These are phyloP conservation scores for Chaetoderma sp. DNA, from an alignment of 2,888 invertebrate species.

Conservation along the genomic window DNA sequence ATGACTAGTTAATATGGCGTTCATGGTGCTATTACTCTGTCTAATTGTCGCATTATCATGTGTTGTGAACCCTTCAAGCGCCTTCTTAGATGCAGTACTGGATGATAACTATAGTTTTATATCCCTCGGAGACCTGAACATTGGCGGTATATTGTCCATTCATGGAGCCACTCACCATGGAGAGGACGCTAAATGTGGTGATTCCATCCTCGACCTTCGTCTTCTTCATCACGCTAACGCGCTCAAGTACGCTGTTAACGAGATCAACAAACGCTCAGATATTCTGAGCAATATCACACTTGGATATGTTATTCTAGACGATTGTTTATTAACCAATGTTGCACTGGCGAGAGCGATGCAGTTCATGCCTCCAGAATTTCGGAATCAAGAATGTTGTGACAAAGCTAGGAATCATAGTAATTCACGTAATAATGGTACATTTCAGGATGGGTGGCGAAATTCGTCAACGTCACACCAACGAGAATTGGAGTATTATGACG, in stretches of 20 bases:
- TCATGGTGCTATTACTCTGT: too few species aligned
- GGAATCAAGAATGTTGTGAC: too few species aligned
- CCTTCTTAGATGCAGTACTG: too few species aligned
- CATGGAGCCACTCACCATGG: slow-evolving; percentile 29
- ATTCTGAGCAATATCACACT: slow-evolving; percentile 42
- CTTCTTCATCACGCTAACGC: slow-evolving; percentile 42
- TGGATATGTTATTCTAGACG: slow-evolving; percentile 46
- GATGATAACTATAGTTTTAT: not conserved
- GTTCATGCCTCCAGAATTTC: slow-evolving; percentile 41
- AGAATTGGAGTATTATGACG: slow-evolving; percentile 48
- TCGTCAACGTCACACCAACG: too few species aligned
- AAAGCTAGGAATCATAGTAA: too few species aligned
- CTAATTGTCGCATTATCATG: too few species aligned
- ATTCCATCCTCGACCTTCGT: slow-evolving; percentile 24
- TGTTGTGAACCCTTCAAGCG: too few species aligned
- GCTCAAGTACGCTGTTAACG: slow-evolving; percentile 42
- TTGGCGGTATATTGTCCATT: slow-evolving; percentile 47
- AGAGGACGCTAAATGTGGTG: slow-evolving; percentile 30
- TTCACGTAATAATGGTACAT: too few species aligned
- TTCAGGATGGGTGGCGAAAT: too few species aligned
- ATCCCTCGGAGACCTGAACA: slow-evolving; percentile 39
- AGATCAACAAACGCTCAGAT: slow-evolving; percentile 39
- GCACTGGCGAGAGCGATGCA: slow-evolving; percentile 46
- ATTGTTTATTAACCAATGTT: slow-evolving; percentile 41
- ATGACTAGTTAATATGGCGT: too few species aligned